phyloP scores from a whole-genome alignment of 2,113 vertebrate species.

The Hippolais icterina region DNA sequence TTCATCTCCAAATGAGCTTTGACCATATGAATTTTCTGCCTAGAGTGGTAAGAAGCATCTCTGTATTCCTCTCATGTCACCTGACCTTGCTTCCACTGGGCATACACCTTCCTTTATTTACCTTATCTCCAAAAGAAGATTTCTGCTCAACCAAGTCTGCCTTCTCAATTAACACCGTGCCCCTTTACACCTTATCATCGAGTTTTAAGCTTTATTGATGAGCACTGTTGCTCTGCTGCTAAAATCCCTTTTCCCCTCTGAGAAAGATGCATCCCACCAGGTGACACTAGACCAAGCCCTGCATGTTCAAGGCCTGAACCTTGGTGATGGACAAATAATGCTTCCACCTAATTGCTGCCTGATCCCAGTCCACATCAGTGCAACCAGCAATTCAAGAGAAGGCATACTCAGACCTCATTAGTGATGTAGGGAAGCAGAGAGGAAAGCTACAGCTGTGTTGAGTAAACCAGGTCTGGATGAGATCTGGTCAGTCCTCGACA shows the following conservation, averaged over 20 bases:
- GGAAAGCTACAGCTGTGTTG: not conserved
- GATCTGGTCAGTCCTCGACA: not conserved
- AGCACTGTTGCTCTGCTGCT: too few species aligned
- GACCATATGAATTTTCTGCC: not conserved
- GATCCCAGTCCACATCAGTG: not conserved
- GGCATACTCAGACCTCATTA: not conserved
- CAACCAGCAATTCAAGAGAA: not conserved
- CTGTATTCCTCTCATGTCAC: not conserved
- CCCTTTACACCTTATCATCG: not conserved
- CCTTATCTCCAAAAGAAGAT: not conserved
- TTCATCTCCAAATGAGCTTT: not conserved
- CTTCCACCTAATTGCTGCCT: not conserved
- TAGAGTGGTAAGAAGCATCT: not conserved
- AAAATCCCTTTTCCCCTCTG: not conserved
- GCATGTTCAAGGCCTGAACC: not conserved
- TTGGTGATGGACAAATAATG: not conserved
- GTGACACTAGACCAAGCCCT: not conserved
- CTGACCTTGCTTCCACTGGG: not conserved
- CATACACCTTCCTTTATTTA: not conserved
- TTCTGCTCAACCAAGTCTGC: not conserved
- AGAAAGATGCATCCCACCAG: not conserved
- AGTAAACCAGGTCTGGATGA: not conserved
- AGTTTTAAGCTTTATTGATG: not conserved
- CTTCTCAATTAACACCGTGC: not conserved
- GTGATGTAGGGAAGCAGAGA: not conserved